phyloP scores from a whole-genome alignment of 2,888 invertebrate species.

The Cephus pygmeus region DNA sequence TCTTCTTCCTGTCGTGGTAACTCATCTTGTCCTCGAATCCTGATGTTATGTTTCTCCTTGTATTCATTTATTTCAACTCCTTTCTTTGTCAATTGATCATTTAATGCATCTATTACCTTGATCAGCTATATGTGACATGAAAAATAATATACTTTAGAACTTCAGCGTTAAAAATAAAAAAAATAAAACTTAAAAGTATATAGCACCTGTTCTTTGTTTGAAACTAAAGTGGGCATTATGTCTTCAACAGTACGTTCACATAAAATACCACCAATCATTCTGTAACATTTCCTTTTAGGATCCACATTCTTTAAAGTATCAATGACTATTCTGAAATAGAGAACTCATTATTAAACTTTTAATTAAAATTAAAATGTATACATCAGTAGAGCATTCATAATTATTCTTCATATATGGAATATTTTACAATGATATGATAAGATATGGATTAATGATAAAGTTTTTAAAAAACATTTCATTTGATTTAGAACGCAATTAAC shows the following conservation, averaged over 20 bases:
- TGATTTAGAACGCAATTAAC: not conserved
- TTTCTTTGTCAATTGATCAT: slow-evolving; percentile 85
- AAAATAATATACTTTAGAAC: slow-evolving; percentile 1
- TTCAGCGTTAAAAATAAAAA: not conserved
- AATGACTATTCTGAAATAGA: slow-evolving; percentile 84
- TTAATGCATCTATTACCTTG: slow-evolving; percentile 81
- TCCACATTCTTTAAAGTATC: slow-evolving; percentile 91
- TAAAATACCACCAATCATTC: slow-evolving; percentile 93
- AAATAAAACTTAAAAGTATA: slow-evolving; percentile 10
- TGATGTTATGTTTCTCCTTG: slow-evolving; percentile 90
- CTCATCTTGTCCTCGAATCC: slow-evolving; percentile 79
- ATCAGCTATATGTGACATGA: slow-evolving; percentile 71
- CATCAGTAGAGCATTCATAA: not conserved
- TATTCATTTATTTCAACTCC: slow-evolving; percentile 92
- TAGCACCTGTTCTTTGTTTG: slow-evolving; percentile 79
- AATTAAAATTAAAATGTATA: slow-evolving; percentile 5
- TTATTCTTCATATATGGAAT: not conserved
- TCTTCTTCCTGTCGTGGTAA: slow-evolving; percentile 49
- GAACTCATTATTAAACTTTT: not conserved
- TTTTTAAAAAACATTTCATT: not conserved
- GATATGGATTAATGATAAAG: not conserved
- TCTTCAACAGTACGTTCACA: slow-evolving; percentile 93
- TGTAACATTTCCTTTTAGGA: slow-evolving; percentile 87
- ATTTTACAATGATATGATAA: too few relatives aligned
- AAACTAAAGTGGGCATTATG: slow-evolving; percentile 84